Conservation (phyloP, 2,888 invertebrate species). For the Leptogaster cylindrica region DNA sequence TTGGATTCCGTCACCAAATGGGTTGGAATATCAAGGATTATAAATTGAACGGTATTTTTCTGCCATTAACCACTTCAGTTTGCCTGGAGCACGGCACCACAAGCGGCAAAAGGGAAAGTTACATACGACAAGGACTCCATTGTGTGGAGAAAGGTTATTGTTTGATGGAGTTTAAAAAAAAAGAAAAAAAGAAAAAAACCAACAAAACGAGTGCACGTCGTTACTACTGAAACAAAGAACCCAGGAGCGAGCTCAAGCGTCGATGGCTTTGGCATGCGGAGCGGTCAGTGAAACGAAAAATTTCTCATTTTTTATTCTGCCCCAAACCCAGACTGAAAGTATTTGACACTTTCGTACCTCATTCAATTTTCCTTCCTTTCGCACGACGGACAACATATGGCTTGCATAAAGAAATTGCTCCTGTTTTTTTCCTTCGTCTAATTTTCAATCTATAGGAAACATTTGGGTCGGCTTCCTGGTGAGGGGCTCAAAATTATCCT, state of each 20-base stretch:
- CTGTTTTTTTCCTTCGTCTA: too few relatives aligned
- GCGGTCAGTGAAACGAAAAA: conserved; percentile 43
- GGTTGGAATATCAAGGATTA: conserved; percentile 14
- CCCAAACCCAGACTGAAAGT: background rate
- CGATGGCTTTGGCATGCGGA: background rate
- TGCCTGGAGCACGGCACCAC: background rate
- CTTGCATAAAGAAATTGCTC: too few relatives aligned
- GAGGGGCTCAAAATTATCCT: too few relatives aligned
- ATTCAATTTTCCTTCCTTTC: too few relatives aligned
- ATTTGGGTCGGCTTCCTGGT: too few relatives aligned
- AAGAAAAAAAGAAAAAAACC: background rate
- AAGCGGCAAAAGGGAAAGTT: background rate
- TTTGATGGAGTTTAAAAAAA: conserved; percentile 6
- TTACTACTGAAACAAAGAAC: conserved; percentile 3
- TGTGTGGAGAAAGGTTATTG: background rate
- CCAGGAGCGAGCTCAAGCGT: background rate
- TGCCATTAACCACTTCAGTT: conserved; percentile 19
- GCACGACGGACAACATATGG: too few relatives aligned
- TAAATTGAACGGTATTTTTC: conserved; percentile 28
- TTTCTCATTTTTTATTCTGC: conserved; percentile 45
- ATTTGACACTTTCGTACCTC: conserved; percentile 14
- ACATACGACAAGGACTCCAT: background rate
- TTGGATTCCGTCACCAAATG: background rate
- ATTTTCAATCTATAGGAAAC: too few relatives aligned
- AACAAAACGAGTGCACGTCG: too few relatives aligned